Conservation (phyloP, 2,113 vertebrate species). For the Cyanoramphus novaezelandiae region DNA sequence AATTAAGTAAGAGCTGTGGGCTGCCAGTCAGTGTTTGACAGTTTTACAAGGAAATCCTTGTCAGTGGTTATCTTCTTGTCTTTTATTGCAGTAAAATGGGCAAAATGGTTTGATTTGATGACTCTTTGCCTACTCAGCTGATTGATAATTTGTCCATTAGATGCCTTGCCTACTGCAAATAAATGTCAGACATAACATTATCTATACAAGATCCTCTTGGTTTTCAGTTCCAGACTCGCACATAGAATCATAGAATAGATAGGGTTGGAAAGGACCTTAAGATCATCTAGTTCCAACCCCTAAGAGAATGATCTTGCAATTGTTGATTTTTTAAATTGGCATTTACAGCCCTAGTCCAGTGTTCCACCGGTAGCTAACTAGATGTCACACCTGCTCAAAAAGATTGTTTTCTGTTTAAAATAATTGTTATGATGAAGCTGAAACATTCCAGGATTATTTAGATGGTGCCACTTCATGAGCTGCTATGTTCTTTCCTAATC, state of each 20-base stretch:
- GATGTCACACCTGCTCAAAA: neutral
- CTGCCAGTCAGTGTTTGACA: neutral
- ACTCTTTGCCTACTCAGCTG: neutral
- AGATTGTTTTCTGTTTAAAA: neutral
- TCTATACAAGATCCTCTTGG: neutral
- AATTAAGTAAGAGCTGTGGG: neutral
- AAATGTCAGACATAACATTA: neutral
- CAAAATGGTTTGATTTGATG: neutral
- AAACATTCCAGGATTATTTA: neutral
- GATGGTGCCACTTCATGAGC: neutral
- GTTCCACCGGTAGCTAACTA: neutral
- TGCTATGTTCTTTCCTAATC: neutral
- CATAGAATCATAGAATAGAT: neutral
- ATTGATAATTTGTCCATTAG: neutral
- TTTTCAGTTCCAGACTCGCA: neutral
- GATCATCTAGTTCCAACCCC: neutral
- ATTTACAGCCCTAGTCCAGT: neutral
- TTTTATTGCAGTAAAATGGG: neutral
- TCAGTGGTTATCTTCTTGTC: conserved; percentile 18
- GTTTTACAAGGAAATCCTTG: conserved; percentile 31
- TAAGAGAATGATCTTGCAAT: neutral
- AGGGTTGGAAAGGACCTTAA: neutral
- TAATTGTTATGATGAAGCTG: neutral
- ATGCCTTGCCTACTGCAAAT: neutral
- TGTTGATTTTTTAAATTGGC: neutral